Evolutionary conservation across 2,113 vertebrate genomes (phyloP).

Genomic region (Eudyptes chrysolophus): DNA sequence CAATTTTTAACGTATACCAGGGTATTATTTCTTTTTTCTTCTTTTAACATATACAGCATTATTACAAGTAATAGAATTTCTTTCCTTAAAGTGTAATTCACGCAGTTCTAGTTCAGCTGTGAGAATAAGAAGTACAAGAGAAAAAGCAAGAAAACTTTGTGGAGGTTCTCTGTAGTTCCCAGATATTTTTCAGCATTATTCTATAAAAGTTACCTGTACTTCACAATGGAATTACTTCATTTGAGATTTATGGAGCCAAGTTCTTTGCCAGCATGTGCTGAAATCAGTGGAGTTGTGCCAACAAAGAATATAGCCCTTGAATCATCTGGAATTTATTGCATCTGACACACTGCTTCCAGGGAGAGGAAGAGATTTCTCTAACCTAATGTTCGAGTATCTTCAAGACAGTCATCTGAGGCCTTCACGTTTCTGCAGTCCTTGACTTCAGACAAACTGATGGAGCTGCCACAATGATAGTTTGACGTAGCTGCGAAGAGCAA

Average conservation of each 20-base stretch:
- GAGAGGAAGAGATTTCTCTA: neutral
- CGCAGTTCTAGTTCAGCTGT: neutral
- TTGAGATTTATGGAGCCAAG: conserved; percentile 5
- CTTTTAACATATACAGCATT: neutral
- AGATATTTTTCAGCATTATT: neutral
- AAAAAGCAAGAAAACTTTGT: neutral
- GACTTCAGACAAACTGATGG: neutral
- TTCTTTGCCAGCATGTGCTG: neutral
- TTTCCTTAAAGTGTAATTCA: neutral
- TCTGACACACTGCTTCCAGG: neutral
- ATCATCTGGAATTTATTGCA: conserved; percentile 29
- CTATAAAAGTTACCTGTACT: neutral
- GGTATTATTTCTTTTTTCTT: neutral
- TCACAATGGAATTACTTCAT: neutral
- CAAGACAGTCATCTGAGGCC: neutral
- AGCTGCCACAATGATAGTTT: neutral
- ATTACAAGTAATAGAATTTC: neutral
- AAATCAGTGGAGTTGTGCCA: neutral
- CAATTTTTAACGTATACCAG: neutral
- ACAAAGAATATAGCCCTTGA: neutral
- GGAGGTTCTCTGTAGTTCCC: neutral
- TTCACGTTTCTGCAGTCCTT: neutral
- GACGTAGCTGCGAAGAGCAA: neutral
- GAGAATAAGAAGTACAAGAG: neutral
- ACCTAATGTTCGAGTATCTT: neutral